These are phyloP conservation scores for Ganaspis sp. DNA, from an alignment of 1,140 invertebrate species.

Conservation along the genomic window DNA sequence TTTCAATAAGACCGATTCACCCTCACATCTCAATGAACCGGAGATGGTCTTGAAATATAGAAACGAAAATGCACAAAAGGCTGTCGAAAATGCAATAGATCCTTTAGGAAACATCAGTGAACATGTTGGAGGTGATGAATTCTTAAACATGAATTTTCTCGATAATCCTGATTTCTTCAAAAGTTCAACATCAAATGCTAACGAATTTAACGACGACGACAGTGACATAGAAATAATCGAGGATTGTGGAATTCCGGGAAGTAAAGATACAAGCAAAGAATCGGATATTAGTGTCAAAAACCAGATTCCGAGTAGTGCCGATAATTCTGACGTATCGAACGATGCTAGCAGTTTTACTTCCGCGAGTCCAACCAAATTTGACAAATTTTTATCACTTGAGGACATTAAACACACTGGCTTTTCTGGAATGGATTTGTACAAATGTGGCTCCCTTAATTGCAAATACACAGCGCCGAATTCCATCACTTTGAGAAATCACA, in stretches of 20 bases:
- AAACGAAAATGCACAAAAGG: background rate
- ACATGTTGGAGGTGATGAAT: conserved; percentile 53
- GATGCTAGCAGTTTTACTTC: background rate
- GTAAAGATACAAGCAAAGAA: conserved; percentile 32
- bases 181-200: conserved; percentile 25
- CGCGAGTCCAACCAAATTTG: background rate
- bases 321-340: conserved; percentile 5
- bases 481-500: conserved; percentile 72
- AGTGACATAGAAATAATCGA: conserved; percentile 71
- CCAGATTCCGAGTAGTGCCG: background rate
- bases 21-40: background rate
- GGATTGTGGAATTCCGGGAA: conserved; percentile 44
- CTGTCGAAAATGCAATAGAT: conserved; percentile 34
- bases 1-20: background rate
- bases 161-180: conserved; percentile 63
- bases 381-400: conserved; percentile 59
- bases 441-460: conserved; percentile 75
- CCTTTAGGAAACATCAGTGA: conserved; percentile 29
- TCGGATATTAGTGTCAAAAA: conserved; percentile 26
- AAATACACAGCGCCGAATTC: conserved; percentile 58
- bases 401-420: conserved; percentile 71
- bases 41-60: background rate
- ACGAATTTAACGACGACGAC: conserved; percentile 52
- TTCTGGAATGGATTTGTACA: conserved; percentile 73
- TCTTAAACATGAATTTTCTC: conserved; percentile 65